Evolutionary conservation across 2,888 invertebrate genomes (phyloP), one percentile per base, ranked within the genome.

Genomic region (Polydrusus cervinus): DNA sequence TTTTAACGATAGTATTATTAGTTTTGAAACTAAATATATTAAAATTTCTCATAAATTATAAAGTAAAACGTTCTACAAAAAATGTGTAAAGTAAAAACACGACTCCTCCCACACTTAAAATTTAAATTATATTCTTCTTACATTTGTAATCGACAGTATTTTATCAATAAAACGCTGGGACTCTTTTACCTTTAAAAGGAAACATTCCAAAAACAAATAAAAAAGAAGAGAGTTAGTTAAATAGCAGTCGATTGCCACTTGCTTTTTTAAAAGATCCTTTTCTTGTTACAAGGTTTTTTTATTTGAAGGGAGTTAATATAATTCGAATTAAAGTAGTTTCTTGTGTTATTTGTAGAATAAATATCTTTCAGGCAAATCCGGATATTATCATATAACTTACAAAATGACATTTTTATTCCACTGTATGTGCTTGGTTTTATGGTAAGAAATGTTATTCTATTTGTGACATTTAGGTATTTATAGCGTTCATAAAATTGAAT

Each of bases 161-260:
- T 51, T 51, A 51, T 51, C 51, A 10, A 13, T 51, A 51, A 51
- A 51, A 51, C 18, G 25, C 18, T 51, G 2, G 13, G 51, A 25
- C 51, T 6, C 51, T 51, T 25, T 51, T 51, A 51, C 51, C 25
- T 51, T 51, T 20, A 51, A n/a, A 20, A 51, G 7, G 51, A 51
- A 51, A 51, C 51, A 51, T 51, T 25, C 25, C 51, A 18, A 20
- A 25, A 20, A 51, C 51, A 51, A 51, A 16, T 49, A 49, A 51
- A 20, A 51, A 16, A 49, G 49, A 25, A 25, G n/a, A 49, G 49
- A 49, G 49, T 1, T 13, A n/a, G 51, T 51, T 51, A 51, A 51
- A 51, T 51, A 51, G 14, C 49, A 14, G 49, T 49, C 13, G 49
- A 49, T 51, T 51, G 51, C 2, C 51, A 51, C 10, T 20, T 13